A percentile compares a stretch with the other conserved stretches of the same genome.
Conservation (phyloP, 2,797 vertebrate species). For the Clarias fuscus region DNA sequence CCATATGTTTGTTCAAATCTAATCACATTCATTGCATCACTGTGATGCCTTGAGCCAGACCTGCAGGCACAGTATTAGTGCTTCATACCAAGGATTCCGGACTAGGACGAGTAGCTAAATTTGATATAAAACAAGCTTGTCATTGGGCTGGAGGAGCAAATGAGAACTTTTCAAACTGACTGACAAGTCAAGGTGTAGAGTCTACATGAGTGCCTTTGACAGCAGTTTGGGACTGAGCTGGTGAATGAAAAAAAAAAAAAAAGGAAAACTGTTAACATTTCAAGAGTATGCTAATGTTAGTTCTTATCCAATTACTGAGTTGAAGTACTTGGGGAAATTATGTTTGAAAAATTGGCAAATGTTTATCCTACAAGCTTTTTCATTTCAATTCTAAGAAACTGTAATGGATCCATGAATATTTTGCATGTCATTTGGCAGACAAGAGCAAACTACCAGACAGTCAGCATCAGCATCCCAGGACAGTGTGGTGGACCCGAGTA, state of each 20-base stretch:
- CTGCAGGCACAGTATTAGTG: conserved; percentile 50
- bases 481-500: background rate
- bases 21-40: conserved; percentile 70
- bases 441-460: background rate
- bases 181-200: conserved; percentile 67
- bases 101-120: conserved; percentile 52
- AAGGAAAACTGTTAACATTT: background rate
- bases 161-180: conserved; percentile 65
- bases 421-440: background rate
- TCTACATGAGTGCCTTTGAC: conserved; percentile 78
- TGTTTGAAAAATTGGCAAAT: background rate
- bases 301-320: background rate
- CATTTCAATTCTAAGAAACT: background rate
- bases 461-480: background rate
- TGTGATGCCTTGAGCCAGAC: conserved; percentile 76
- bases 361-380: background rate
- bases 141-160: conserved; percentile 61
- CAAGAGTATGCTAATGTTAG: background rate
- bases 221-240: conserved; percentile 50
- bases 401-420: background rate
- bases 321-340: background rate
- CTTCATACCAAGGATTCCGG: conserved; percentile 58
- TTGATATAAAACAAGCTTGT: conserved; percentile 63
- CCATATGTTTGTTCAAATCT: background rate
- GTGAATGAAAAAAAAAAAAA: background rate